These are phyloP conservation scores for Cantharis rustica DNA, from an alignment of 2,888 invertebrate genomes.

Conservation along the genomic window DNA sequence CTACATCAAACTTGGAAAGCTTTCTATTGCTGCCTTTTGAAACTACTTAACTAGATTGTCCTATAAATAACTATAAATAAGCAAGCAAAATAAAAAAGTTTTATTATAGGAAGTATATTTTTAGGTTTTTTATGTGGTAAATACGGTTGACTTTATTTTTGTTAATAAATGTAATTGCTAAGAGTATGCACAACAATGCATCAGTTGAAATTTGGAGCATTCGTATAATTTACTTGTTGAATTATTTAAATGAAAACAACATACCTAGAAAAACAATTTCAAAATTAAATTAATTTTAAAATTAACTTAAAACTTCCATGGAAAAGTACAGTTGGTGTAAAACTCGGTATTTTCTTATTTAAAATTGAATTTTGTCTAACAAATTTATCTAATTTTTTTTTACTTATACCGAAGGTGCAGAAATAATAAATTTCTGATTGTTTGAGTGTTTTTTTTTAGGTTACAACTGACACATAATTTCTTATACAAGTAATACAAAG, in stretches of 20 bases:
- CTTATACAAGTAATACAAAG: too few relatives aligned
- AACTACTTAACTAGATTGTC: background rate
- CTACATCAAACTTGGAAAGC: background rate
- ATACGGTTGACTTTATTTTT: background rate
- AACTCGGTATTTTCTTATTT: background rate
- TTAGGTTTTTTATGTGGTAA: background rate
- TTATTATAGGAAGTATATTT: background rate
- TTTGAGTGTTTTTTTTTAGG: too few relatives aligned
- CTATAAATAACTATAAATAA: background rate
- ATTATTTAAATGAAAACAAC: background rate
- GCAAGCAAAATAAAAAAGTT: background rate
- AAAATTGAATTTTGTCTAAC: background rate
- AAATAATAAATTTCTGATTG: too few relatives aligned
- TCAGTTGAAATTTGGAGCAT: background rate
- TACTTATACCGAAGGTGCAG: too few relatives aligned
- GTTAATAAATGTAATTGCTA: background rate
- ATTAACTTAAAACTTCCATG: too few relatives aligned
- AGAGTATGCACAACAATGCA: background rate
- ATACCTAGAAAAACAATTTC: background rate
- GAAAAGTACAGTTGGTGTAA: background rate
- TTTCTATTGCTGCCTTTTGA: background rate
- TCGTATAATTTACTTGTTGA: background rate
- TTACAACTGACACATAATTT: too few relatives aligned
- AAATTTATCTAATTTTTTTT: too few relatives aligned
- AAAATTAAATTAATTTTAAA: too few relatives aligned